phyloP scores from a whole-genome alignment of 2,888 invertebrate genomes.

The Cantharis nigra region DNA sequence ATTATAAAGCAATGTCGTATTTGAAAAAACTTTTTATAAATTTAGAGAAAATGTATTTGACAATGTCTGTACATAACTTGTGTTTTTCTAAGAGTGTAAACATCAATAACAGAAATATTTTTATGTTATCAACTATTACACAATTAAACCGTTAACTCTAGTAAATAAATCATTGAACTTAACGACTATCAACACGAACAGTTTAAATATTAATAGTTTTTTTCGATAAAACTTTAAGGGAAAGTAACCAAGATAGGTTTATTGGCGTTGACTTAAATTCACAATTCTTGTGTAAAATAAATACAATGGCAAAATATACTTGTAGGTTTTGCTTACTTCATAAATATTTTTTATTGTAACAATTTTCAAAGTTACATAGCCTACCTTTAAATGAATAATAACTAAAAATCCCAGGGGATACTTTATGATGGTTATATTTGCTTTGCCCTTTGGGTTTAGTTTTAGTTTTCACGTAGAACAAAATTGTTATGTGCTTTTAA shows the following conservation, averaged over 20 bases:
- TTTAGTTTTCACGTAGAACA: neutral
- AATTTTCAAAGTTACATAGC: neutral
- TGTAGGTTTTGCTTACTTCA: neutral
- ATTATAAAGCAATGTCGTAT: neutral
- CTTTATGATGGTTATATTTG: neutral
- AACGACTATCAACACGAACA: constrained; percentile 2
- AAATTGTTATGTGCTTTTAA: neutral
- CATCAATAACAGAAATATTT: neutral
- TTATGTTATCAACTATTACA: neutral
- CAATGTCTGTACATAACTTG: neutral
- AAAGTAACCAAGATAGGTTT: neutral
- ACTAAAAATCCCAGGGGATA: neutral
- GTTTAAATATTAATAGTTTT: neutral
- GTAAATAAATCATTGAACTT: constrained; percentile 5
- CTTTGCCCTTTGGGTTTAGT: neutral
- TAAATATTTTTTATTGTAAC: neutral
- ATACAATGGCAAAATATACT: neutral
- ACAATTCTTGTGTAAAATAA: neutral
- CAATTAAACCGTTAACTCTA: constrained; percentile 1
- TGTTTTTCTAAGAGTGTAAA: neutral
- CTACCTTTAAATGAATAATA: neutral
- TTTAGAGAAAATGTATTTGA: neutral
- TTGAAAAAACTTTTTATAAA: neutral
- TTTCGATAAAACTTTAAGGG: neutral
- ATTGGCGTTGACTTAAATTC: neutral